These are phyloP conservation scores for Cataglyphis hispanica DNA, from an alignment of 1,140 invertebrate genomes.

Conservation along the genomic window DNA sequence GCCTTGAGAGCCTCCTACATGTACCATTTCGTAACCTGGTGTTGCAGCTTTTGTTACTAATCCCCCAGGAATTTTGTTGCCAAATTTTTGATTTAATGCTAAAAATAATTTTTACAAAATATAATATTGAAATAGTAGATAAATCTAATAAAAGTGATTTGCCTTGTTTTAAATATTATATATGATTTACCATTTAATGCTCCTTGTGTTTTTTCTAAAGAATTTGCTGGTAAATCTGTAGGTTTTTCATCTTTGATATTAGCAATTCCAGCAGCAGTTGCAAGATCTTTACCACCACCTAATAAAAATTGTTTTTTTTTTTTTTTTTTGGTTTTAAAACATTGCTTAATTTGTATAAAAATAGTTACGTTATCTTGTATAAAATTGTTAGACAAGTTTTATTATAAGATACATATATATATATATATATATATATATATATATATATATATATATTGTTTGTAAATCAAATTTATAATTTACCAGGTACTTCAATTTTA, in stretches of 20 bases:
- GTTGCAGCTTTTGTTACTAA: slow-evolving; percentile 86
- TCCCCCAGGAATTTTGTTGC: slow-evolving; percentile 85
- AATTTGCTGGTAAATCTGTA: slow-evolving; percentile 51
- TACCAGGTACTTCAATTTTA: slow-evolving; percentile 95
- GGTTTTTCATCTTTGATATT: slow-evolving; percentile 81
- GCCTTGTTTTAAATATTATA: background rate
- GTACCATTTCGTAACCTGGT: slow-evolving; percentile 86
- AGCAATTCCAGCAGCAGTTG: slow-evolving; percentile 89
- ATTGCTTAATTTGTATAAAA: background rate
- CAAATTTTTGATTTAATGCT: slow-evolving; percentile 80
- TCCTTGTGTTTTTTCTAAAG: slow-evolving; percentile 76
- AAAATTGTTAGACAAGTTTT: background rate
- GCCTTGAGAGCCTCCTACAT: slow-evolving; percentile 82
- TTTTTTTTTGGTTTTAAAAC: slow-evolving; percentile 8
- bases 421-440: too few relatives aligned
- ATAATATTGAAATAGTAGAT: background rate
- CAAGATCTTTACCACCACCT: slow-evolving; percentile 94
- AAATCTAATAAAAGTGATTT: background rate
- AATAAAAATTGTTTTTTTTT: slow-evolving; percentile 65
- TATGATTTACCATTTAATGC: slow-evolving; percentile 74
- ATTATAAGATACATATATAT: background rate
- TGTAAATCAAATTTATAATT: slow-evolving; percentile 33
- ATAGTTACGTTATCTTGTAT: slow-evolving; percentile 19
- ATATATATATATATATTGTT: background rate
- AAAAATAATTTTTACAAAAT: slow-evolving; percentile 8